These are phyloP conservation scores for Labrus mixtus DNA, from an alignment of 2,113 vertebrate species.

Conservation along the genomic window DNA sequence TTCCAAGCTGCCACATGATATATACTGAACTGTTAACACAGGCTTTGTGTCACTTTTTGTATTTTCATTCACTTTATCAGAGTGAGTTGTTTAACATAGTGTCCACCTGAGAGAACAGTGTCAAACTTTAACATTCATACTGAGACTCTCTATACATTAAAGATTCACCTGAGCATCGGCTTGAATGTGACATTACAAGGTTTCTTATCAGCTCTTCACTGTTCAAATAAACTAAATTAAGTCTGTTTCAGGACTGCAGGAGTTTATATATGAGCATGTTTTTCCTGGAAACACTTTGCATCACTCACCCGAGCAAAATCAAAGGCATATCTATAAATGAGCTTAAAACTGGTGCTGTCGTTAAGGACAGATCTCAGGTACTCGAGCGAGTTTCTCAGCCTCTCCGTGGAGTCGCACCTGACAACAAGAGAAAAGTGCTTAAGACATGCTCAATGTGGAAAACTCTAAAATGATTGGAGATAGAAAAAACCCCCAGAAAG, in stretches of 20 bases:
- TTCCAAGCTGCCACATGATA: neutral
- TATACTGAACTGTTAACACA: neutral
- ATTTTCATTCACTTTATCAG: neutral
- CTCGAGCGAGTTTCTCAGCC: slow-evolving; percentile 96
- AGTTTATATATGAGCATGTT: neutral
- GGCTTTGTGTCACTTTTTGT: neutral
- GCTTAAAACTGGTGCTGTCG: slow-evolving; percentile 98
- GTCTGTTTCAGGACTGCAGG: neutral
- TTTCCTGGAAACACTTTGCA: neutral
- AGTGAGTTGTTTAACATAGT: neutral
- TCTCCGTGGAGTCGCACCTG: slow-evolving; percentile 98
- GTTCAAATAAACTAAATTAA: slow-evolving; percentile 8
- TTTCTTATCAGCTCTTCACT: slow-evolving; percentile 18
- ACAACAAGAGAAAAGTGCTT: slow-evolving; percentile 60
- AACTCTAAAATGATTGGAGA: neutral
- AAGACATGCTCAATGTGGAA: neutral
- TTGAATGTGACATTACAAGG: neutral
- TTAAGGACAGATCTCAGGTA: slow-evolving; percentile 98
- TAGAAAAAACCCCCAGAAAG: slow-evolving; percentile 1
- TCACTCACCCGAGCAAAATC: slow-evolving; percentile 98
- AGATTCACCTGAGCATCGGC: neutral
- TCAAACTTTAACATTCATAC: slow-evolving; percentile 17
- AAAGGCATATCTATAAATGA: slow-evolving; percentile 99
- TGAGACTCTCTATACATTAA: slow-evolving; percentile 19
- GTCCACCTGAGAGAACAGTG: neutral